Base-by-base conservation (phyloP, 2,797 vertebrate species). In the Staurois parvus region DNA sequence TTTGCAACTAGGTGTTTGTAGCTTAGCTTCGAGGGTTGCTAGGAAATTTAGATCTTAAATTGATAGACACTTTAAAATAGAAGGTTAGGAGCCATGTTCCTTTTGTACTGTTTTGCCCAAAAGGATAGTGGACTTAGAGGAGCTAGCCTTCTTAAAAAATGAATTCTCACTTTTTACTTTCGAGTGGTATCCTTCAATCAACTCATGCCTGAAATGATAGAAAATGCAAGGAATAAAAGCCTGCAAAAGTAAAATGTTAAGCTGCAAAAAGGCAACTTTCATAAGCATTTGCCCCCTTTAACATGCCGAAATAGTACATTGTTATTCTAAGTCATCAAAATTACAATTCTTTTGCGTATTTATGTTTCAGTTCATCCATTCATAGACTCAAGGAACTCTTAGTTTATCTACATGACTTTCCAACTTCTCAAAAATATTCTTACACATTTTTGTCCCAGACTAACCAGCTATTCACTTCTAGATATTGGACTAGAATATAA, bases 251-350 rank as follows among this genome's bases (percentile, higher is more conserved):
- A 48, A 24, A 24, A 24, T 19, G 29, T 52, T 29, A 59, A n/a
- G 56, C 68, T 28, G 59, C 70, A 67, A 45, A 13, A 59, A 52
- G 10, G 34, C 11, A 30, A 13, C 34, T n/a, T 66, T 45, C 78
- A 45, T 83, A 66, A 3, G 17, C 13, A 52, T 15, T 52, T 52
- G 19, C 26, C 15, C 21, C 3, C 30, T 34, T 9, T 45, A 75
- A 83, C 72, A 75, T 83, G 81, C 81, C 75, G 37, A 67, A n/a
- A n/a, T 67, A 83, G 37, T 56, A 10, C 74, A 67, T 32, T 32
- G 28, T 59, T 76, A 75, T 45, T 75, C 72, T 66, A 66, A 74
- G 17, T 74, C 69, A 45, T 15, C 34, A 30, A 32, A 75, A 83
- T 32, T 32, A 26, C 12, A 19, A 74, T 72, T 32, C 29, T 79